These are phyloP conservation scores for Orestias chungarensis DNA, from an alignment of 2,797 vertebrate genomes.

Conservation along the genomic window DNA sequence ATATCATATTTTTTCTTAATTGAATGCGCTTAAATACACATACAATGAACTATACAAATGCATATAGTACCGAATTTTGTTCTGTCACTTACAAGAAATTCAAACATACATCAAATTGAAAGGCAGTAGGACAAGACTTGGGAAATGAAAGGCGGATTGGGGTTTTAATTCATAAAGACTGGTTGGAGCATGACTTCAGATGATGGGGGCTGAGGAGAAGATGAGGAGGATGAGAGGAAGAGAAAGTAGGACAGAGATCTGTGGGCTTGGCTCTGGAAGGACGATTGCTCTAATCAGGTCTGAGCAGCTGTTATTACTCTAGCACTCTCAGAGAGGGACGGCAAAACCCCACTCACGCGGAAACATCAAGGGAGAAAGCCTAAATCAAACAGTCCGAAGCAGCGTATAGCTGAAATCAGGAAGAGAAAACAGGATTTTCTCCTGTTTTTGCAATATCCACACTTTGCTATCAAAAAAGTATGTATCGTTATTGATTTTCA, in stretches of 20 bases:
- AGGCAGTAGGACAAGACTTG: slow-evolving; percentile 3
- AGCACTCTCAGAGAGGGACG: slow-evolving; percentile 56
- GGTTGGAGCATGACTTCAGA: slow-evolving; percentile 43
- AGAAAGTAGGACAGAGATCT: slow-evolving; percentile 75
- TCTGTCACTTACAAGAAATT: slow-evolving; percentile 15
- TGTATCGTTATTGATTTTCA: slow-evolving; percentile 20
- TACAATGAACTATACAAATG: slow-evolving; percentile 8
- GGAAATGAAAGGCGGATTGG: slow-evolving; percentile 2
- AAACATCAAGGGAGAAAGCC: slow-evolving; percentile 57
- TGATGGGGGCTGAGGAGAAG: slow-evolving; percentile 32
- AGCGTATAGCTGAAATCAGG: slow-evolving; percentile 18
- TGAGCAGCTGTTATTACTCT: slow-evolving; percentile 78
- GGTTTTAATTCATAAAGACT: slow-evolving; percentile 47
- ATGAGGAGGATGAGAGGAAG: slow-evolving; percentile 33
- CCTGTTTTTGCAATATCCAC: slow-evolving; percentile 19
- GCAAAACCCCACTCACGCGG: slow-evolving; percentile 62
- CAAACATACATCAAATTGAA: slow-evolving; percentile 16
- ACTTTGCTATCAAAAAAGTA: slow-evolving; percentile 7
- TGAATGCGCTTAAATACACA: background rate
- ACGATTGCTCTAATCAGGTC: slow-evolving; percentile 74
- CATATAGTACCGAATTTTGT: background rate
- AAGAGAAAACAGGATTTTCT: slow-evolving; percentile 16
- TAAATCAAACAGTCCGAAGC: slow-evolving; percentile 49
- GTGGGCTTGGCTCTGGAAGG: slow-evolving; percentile 66
- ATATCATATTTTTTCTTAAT: background rate